A percentile compares a stretch with the other conserved stretches of the same genome.
These are phyloP conservation scores for Actias luna DNA, from an alignment of 2,888 invertebrate genomes.

Conservation along the genomic window DNA sequence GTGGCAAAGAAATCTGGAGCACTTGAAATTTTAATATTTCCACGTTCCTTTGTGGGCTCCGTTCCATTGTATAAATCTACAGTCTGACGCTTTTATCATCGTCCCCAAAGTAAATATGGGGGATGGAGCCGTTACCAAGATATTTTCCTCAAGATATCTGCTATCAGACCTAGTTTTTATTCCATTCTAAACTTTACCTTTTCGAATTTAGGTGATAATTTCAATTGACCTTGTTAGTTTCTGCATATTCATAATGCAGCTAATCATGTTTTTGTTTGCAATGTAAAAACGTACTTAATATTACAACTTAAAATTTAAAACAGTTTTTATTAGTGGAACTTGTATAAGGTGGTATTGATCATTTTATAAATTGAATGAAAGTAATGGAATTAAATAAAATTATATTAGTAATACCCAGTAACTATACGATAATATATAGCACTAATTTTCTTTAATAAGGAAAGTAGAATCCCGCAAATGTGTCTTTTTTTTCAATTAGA, in stretches of 20 bases:
- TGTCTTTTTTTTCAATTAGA: too few relatives aligned
- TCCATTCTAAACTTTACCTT: slow-evolving; percentile 34
- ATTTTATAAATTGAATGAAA: too few relatives aligned
- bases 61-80: slow-evolving; percentile 54
- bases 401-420: too few relatives aligned
- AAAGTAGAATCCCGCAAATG: too few relatives aligned
- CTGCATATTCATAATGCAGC: neutral
- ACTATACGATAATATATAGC: too few relatives aligned
- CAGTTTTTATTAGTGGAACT: too few relatives aligned
- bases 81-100: slow-evolving; percentile 56
- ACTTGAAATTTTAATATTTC: slow-evolving; percentile 42
- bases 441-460: too few relatives aligned
- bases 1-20: slow-evolving; percentile 24
- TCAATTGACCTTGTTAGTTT: neutral
- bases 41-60: slow-evolving; percentile 44
- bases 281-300: neutral
- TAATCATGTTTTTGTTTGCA: neutral
- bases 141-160: slow-evolving; percentile 27
- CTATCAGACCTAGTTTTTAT: slow-evolving; percentile 27
- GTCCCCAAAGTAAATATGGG: slow-evolving; percentile 53
- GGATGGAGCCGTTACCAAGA: slow-evolving; percentile 14
- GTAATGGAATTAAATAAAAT: too few relatives aligned
- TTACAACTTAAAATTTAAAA: neutral
- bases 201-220: slow-evolving; percentile 7
- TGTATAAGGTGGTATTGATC: too few relatives aligned